A percentile compares a stretch with the other conserved stretches of the same genome.
Evolutionary conservation across 2,113 vertebrate species (phyloP).

Genomic region (Takifugu bimaculatus): DNA sequence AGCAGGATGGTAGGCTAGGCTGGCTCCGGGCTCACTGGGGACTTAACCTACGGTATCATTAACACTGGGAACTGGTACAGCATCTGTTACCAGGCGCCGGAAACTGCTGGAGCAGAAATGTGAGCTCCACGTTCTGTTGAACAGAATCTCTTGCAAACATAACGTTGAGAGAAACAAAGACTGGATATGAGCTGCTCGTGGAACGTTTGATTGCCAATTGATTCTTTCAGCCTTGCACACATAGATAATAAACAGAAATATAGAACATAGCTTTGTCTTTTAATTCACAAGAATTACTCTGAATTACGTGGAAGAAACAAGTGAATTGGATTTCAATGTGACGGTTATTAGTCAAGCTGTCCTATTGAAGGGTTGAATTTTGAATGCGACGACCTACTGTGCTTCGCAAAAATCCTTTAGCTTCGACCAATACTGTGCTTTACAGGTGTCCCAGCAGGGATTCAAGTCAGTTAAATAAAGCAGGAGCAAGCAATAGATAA

Average conservation of each 20-base stretch:
- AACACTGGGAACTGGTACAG: conserved; percentile 46
- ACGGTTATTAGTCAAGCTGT: background rate
- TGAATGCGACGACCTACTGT: conserved; percentile 42
- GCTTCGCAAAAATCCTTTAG: conserved; percentile 43
- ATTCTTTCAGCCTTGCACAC: conserved; percentile 43
- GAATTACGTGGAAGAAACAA: background rate
- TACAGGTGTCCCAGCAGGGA: conserved; percentile 50
- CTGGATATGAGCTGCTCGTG: conserved; percentile 41
- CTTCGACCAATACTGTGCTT: conserved; percentile 54
- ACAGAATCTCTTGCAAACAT: conserved; percentile 25
- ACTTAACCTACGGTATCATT: conserved; percentile 48
- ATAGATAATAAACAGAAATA: conserved; percentile 38
- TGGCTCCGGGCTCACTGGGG: conserved; percentile 47
- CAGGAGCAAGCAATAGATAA: conserved; percentile 25
- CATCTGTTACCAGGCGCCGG: conserved; percentile 38
- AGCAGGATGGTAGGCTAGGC: conserved; percentile 47
- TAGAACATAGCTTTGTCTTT: conserved; percentile 39
- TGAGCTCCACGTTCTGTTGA: conserved; percentile 29
- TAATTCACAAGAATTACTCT: background rate
- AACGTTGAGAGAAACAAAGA: conserved; percentile 34
- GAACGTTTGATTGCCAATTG: conserved; percentile 49
- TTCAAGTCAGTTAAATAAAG: conserved; percentile 24
- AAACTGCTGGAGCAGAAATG: conserved; percentile 32
- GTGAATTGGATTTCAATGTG: too few species aligned
- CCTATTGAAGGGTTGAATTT: conserved; percentile 36